Evolutionary conservation across 2,888 invertebrate genomes (phyloP).

Genomic region (Stenoptilia bipunctidactyla): DNA sequence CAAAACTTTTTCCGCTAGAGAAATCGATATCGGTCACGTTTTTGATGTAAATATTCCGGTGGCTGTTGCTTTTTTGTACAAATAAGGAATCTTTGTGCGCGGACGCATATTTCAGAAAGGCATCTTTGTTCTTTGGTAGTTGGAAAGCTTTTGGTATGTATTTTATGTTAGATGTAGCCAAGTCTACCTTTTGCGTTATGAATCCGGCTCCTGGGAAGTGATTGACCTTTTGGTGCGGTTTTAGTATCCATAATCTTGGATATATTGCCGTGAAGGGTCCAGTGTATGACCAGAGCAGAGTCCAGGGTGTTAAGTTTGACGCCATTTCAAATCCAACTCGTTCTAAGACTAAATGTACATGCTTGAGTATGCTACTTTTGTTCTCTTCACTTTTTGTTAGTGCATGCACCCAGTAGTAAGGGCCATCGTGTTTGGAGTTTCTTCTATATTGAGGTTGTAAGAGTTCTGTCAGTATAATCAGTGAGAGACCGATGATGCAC

Average conservation of each 20-base stretch:
- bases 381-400: too few species aligned
- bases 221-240: not conserved
- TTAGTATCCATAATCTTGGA: not conserved
- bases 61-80: not conserved
- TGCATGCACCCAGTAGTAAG: too few species aligned
- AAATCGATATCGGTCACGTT: not conserved
- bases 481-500: conserved; percentile 40
- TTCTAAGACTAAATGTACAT: not conserved
- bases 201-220: not conserved
- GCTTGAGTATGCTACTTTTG: not conserved
- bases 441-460: conserved; percentile 30
- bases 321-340: not conserved
- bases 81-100: not conserved
- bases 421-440: not conserved
- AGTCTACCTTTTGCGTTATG: not conserved
- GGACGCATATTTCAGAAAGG: not conserved
- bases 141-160: not conserved
- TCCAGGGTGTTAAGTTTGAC: not conserved
- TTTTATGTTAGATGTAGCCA: not conserved
- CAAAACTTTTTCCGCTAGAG: not conserved
- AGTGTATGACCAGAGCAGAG: not conserved
- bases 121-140: not conserved
- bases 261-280: not conserved
- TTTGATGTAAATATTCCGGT: not conserved
- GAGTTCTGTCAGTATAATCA: conserved; percentile 42